Conservation (phyloP, 2,888 invertebrate species). For the Andrena marginata region DNA sequence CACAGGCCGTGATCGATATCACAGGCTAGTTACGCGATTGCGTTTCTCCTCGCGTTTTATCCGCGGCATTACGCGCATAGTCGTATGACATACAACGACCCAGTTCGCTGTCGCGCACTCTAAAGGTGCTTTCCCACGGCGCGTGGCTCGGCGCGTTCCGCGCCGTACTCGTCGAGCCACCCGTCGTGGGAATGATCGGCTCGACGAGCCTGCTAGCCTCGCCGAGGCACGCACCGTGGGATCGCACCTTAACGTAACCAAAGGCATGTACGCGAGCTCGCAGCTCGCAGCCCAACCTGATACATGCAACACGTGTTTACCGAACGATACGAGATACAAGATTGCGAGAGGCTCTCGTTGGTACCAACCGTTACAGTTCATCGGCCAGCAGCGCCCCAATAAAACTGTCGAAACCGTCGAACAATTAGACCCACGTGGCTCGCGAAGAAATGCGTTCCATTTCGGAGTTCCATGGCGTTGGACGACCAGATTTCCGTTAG, state of each 20-base stretch:
- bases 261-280: constrained; percentile 6
- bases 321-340: constrained; percentile 53
- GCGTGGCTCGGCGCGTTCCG: too few species aligned
- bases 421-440: constrained; percentile 34
- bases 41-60: constrained; percentile 53
- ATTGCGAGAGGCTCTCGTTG: constrained; percentile 50
- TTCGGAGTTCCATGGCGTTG: too few species aligned
- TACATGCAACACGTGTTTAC: constrained; percentile 53
- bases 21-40: constrained; percentile 51
- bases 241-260: too few species aligned
- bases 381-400: constrained; percentile 30
- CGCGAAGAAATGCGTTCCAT: too few species aligned
- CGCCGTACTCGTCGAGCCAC: too few species aligned
- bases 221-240: too few species aligned
- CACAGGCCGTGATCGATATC: constrained; percentile 51
- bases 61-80: constrained; percentile 56
- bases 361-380: constrained; percentile 23
- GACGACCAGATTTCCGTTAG: too few species aligned
- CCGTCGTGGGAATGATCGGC: too few species aligned
- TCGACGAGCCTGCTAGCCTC: too few species aligned
- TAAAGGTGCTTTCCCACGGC: background rate
- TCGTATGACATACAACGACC: constrained; percentile 63
- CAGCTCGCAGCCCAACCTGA: constrained; percentile 22
- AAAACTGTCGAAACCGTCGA: constrained; percentile 24
- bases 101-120: constrained; percentile 40